These are phyloP conservation scores for Lampropteryx suffumata DNA, from an alignment of 2,888 invertebrate species.

Conservation along the genomic window DNA sequence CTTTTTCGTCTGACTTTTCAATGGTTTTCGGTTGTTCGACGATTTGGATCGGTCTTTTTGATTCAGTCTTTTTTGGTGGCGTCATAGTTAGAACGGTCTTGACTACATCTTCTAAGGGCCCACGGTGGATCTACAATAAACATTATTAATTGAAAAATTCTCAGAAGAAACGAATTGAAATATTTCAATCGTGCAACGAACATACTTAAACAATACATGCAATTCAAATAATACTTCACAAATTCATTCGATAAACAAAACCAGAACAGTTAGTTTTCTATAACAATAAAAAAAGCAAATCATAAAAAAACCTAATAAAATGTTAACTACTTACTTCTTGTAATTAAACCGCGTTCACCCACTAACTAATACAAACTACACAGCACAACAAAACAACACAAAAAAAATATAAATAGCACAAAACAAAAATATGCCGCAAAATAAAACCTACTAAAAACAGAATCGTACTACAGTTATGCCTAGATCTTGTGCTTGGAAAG, in stretches of 20 bases:
- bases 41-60: constrained; percentile 52
- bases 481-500: too few species aligned
- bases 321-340: constrained; percentile 19
- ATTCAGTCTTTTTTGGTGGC: constrained; percentile 61
- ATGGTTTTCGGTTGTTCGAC: constrained; percentile 56
- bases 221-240: too few species aligned
- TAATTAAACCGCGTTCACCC: constrained; percentile 26
- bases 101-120: constrained; percentile 75
- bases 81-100: constrained; percentile 74
- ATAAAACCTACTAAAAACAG: constrained; percentile 1
- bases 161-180: too few species aligned
- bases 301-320: constrained; percentile 19
- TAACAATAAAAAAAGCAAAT: constrained; percentile 1
- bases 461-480: too few species aligned
- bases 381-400: constrained; percentile 22
- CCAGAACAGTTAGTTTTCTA: constrained; percentile 1
- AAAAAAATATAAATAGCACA: constrained; percentile 5
- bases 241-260: constrained; percentile 1
- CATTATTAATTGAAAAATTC: neutral
- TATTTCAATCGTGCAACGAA: too few species aligned
- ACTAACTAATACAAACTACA: constrained; percentile 28
- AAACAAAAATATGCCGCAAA: neutral
- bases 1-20: constrained; percentile 52
- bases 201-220: neutral
- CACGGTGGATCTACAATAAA: constrained; percentile 83